Conservation (phyloP, 2,797 vertebrate species). For the Sebastolobus altivelis region DNA sequence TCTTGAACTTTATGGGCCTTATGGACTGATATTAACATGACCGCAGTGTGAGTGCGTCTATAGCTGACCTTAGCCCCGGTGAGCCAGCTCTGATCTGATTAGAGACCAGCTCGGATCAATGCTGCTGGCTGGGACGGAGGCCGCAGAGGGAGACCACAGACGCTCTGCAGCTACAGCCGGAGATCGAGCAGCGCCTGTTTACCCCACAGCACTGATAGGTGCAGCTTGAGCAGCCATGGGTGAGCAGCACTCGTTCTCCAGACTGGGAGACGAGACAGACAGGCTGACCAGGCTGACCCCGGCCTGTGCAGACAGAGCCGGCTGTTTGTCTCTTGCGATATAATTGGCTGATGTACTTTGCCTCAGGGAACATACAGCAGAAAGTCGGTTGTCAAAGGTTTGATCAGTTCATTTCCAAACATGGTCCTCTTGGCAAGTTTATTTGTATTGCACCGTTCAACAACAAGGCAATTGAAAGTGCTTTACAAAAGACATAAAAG, state of each 20-base stretch:
- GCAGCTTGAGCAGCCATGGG: constrained; percentile 73
- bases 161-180: constrained; percentile 13
- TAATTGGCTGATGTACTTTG: constrained; percentile 33
- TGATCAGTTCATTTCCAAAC: constrained; percentile 32
- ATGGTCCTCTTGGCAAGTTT: constrained; percentile 10
- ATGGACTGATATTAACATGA: constrained; percentile 71
- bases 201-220: constrained; percentile 65
- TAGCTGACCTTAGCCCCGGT: constrained; percentile 33
- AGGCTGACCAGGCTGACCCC: constrained; percentile 63
- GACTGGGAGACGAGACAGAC: constrained; percentile 54
- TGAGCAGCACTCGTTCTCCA: constrained; percentile 30
- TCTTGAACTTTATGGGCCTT: constrained; percentile 57
- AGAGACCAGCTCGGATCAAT: constrained; percentile 51
- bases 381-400: constrained; percentile 26
- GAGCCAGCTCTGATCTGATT: constrained; percentile 42
- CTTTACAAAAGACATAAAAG: background rate
- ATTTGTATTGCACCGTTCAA: background rate
- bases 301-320: constrained; percentile 40
- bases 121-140: constrained; percentile 29
- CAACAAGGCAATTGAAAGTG: background rate
- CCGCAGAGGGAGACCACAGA: constrained; percentile 16
- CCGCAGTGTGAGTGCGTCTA: constrained; percentile 31
- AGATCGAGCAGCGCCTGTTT: constrained; percentile 55
- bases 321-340: constrained; percentile 41
- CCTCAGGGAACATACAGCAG: background rate